Conservation (phyloP, 1,140 invertebrate species). For the Dryas iulia region DNA sequence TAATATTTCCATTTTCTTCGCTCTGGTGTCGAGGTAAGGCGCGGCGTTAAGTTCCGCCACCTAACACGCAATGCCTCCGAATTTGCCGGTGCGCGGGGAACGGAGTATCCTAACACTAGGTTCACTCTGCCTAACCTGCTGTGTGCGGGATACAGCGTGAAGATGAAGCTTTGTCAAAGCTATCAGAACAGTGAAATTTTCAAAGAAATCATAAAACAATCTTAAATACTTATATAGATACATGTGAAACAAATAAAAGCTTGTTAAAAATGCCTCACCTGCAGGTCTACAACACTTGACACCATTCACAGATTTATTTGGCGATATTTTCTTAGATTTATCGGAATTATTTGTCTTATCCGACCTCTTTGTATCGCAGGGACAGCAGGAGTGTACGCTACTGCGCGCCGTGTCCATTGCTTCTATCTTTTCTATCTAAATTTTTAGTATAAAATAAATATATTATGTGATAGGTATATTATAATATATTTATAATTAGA, state of each 20-base stretch:
- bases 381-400: slow-evolving; percentile 69
- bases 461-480: no score
- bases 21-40: no score
- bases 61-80: no score
- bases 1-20: no score
- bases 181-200: no score
- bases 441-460: background rate
- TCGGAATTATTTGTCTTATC: slow-evolving; percentile 13
- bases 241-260: background rate
- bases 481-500: no score
- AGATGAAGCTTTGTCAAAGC: background rate
- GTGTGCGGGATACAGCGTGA: background rate
- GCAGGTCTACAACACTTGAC: slow-evolving; percentile 50
- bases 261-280: slow-evolving; percentile 34
- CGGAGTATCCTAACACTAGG: background rate
- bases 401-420: slow-evolving; percentile 73
- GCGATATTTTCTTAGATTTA: slow-evolving; percentile 32
- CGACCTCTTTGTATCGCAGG: slow-evolving; percentile 42
- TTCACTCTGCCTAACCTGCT: background rate
- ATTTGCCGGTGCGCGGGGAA: background rate
- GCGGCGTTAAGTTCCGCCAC: no score
- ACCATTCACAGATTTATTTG: slow-evolving; percentile 13
- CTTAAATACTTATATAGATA: background rate
- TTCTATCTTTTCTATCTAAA: slow-evolving; percentile 68
- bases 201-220: no score